phyloP scores from a whole-genome alignment of 2,797 vertebrate genomes.

The Eulemur mongoz region DNA sequence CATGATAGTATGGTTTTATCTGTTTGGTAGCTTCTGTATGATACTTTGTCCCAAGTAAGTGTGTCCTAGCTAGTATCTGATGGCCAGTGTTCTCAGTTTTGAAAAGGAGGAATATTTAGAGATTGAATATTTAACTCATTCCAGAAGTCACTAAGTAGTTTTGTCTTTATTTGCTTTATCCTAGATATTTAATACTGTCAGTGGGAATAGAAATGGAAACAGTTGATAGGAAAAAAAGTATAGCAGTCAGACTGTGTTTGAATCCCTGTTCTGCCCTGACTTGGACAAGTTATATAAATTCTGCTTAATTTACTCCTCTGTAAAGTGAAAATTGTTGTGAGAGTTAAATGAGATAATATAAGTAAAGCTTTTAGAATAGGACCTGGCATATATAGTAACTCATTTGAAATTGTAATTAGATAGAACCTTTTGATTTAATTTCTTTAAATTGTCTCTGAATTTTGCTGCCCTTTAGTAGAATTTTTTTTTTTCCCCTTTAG shows the following conservation, averaged over 20 bases:
- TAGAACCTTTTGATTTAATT: constrained; percentile 26
- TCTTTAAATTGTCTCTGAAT: neutral
- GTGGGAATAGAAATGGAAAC: neutral
- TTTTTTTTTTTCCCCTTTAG: neutral
- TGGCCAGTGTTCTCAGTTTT: constrained; percentile 32
- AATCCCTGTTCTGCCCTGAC: neutral
- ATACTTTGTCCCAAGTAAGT: neutral
- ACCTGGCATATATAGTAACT: neutral
- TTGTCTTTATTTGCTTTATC: constrained; percentile 30
- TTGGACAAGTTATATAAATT: constrained; percentile 34
- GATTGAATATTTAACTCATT: neutral
- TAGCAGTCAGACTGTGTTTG: constrained; percentile 9
- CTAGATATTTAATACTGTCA: constrained; percentile 10
- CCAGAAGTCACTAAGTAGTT: constrained; percentile 29
- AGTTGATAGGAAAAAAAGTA: neutral
- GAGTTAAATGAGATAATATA: constrained; percentile 23
- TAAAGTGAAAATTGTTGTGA: constrained; percentile 28
- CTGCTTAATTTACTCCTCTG: constrained; percentile 1
- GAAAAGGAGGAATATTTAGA: constrained; percentile 24
- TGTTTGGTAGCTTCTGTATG: constrained; percentile 19
- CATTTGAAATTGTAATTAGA: constrained; percentile 46
- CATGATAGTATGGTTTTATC: neutral
- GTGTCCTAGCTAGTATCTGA: neutral
- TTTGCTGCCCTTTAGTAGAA: neutral
- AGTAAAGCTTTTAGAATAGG: neutral